phyloP scores from a whole-genome alignment of 2,113 vertebrate genomes.

The Menura novaehollandiae region DNA sequence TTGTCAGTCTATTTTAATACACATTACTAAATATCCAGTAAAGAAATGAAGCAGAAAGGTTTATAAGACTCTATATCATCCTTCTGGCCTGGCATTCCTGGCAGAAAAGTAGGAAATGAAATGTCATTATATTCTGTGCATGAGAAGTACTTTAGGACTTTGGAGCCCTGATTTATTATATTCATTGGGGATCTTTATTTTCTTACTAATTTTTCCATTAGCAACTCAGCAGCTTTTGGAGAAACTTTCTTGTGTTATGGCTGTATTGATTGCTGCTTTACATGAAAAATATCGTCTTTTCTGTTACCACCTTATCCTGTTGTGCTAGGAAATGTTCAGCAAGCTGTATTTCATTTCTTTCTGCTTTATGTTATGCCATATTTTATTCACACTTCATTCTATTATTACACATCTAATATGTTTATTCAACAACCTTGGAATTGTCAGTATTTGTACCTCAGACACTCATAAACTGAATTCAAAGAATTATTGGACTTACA shows the following conservation, averaged over 20 bases:
- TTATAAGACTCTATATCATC: neutral
- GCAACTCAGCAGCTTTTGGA: neutral
- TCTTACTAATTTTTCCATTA: conserved; percentile 51
- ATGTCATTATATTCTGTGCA: neutral
- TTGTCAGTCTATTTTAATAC: neutral
- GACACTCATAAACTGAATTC: neutral
- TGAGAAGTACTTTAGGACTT: neutral
- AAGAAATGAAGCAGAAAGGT: neutral
- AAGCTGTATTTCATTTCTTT: neutral
- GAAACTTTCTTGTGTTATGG: neutral
- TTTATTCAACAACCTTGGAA: neutral
- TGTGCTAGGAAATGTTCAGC: neutral
- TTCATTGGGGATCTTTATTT: neutral
- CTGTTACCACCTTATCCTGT: neutral
- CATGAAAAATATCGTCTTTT: conserved; percentile 15
- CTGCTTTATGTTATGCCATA: neutral
- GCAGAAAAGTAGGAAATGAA: conserved; percentile 33
- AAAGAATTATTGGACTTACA: neutral
- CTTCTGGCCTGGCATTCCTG: neutral
- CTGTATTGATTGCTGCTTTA: neutral
- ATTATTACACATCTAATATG: neutral
- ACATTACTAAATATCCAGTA: neutral
- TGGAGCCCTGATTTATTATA: conserved; percentile 8
- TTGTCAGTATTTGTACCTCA: neutral
- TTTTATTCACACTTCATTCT: neutral